Evolutionary conservation across 2,888 invertebrate species (phyloP).

Genomic region (Tetrapedia diversipes): DNA sequence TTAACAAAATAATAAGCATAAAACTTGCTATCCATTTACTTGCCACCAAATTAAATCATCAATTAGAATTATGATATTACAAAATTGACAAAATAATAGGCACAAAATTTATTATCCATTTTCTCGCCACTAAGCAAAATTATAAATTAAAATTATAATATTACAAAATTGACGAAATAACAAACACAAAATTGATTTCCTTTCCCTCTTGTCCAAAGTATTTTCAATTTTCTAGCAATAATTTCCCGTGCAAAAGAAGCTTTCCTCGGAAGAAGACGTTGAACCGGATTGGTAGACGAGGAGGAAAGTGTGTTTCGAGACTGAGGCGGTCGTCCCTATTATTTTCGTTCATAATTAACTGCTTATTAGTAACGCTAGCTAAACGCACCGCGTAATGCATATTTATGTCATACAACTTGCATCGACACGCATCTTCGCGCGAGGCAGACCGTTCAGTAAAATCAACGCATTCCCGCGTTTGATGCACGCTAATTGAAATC

Average conservation of each 20-base stretch:
- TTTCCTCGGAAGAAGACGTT: constrained; percentile 50
- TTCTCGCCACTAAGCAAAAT: too few species aligned
- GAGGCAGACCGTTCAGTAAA: constrained; percentile 3
- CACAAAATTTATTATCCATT: too few species aligned
- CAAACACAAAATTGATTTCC: too few species aligned
- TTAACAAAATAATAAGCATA: too few species aligned
- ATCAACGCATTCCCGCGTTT: not conserved
- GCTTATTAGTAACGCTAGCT: constrained; percentile 71
- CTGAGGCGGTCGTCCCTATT: constrained; percentile 47
- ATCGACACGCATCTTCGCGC: constrained; percentile 53
- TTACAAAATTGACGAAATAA: too few species aligned
- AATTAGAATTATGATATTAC: too few species aligned
- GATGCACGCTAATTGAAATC: constrained; percentile 1
- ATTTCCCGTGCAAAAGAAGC: not conserved
- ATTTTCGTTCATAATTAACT: constrained; percentile 67
- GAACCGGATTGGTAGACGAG: constrained; percentile 63
- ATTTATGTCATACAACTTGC: constrained; percentile 66
- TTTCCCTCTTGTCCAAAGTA: too few species aligned
- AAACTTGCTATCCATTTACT: too few species aligned
- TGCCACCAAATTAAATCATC: too few species aligned
- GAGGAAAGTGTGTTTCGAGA: constrained; percentile 69
- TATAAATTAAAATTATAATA: too few species aligned
- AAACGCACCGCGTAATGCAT: constrained; percentile 65
- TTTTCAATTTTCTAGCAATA: too few species aligned
- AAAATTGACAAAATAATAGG: too few species aligned